Conservation (phyloP, 2,113 vertebrate genomes). For the Brachionichthys hirsutus region DNA sequence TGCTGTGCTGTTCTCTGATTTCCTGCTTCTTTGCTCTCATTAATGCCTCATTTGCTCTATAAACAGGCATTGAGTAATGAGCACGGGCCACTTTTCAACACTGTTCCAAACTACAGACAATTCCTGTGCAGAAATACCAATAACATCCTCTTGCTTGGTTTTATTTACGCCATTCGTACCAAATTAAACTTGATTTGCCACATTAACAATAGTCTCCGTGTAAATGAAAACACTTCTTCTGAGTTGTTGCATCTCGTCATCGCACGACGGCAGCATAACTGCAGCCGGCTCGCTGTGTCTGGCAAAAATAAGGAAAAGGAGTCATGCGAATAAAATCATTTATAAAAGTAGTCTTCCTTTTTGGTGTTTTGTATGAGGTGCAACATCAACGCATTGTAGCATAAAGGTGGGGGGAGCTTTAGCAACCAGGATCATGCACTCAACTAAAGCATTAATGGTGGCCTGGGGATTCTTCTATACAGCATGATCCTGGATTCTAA, state of each 20-base stretch:
- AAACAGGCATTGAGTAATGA: no score
- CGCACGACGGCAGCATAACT: constrained; percentile 32
- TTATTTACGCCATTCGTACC: neutral
- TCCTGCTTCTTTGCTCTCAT: neutral
- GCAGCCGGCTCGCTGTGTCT: constrained; percentile 2
- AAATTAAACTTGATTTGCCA: constrained; percentile 15
- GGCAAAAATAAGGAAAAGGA: constrained; percentile 23
- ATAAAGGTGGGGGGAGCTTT: no score
- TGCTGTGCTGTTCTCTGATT: neutral
- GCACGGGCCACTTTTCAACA: no score
- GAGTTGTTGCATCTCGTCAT: constrained; percentile 29
- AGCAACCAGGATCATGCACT: no score
- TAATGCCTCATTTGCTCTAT: neutral
- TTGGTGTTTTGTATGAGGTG: no score
- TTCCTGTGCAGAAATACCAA: no score
- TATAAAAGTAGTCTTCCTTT: constrained; percentile 15
- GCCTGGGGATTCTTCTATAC: constrained; percentile 30
- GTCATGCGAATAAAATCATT: constrained; percentile 47
- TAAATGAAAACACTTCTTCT: constrained; percentile 34
- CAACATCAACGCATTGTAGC: no score
- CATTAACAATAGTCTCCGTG: constrained; percentile 3
- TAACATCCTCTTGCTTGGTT: neutral
- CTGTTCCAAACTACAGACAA: no score
- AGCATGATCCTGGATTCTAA: no score
- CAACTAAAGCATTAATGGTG: constrained; percentile 32